A percentile compares a stretch with the other conserved stretches of the same genome.
Evolutionary conservation across 1,140 invertebrate species (phyloP).

Genomic region (Penaeus vannamei): DNA sequence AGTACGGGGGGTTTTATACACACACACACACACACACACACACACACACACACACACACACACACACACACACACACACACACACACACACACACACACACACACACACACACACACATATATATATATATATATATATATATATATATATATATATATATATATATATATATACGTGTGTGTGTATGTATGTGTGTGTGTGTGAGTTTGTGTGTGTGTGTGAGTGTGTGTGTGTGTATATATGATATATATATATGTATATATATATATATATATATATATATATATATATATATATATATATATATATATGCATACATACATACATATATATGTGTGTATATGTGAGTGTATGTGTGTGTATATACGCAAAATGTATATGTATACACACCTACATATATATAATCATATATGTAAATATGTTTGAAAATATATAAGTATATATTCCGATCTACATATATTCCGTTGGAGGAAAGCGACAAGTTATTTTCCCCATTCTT

Average conservation of each 20-base stretch:
- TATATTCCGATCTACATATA: too few relatives aligned
- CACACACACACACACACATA: background rate
- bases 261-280: too few relatives aligned
- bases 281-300: background rate
- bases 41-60: background rate
- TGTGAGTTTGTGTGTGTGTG: background rate
- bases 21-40: background rate
- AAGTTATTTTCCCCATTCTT: too few relatives aligned
- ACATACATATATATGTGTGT: too few relatives aligned
- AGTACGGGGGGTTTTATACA: background rate
- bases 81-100: background rate
- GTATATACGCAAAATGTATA: too few relatives aligned
- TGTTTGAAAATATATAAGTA: too few relatives aligned
- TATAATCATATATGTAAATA: too few relatives aligned
- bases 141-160: background rate
- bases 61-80: background rate
- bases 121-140: conserved; percentile 30
- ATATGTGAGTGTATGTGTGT: too few relatives aligned
- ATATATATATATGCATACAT: background rate
- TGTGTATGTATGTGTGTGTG: background rate
- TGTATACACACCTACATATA: too few relatives aligned
- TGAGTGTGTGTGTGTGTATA: too few relatives aligned
- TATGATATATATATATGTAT: background rate
- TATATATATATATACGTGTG: background rate
- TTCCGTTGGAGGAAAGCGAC: too few relatives aligned